Evolutionary conservation across 2,797 vertebrate genomes (phyloP), one percentile per base, ranked within the genome.

Genomic region (Sibirionetta formosa): DNA sequence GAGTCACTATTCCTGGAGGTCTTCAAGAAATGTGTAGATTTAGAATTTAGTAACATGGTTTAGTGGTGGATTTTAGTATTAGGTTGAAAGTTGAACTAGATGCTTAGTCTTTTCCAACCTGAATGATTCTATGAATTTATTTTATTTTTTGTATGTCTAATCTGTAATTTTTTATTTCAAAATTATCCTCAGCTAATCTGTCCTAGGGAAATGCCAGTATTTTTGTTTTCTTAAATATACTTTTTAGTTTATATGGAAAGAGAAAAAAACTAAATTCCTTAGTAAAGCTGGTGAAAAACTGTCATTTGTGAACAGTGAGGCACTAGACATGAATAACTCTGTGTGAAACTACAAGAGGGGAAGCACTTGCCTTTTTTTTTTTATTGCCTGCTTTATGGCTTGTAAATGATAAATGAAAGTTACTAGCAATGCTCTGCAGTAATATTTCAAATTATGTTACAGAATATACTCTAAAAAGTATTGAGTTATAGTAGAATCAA

Each of bases 381-480:
- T 31, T 18, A n/a, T 87, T 95, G 40, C 33, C 85, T 94, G 73
- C 73, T 94, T 95, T 88, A 96, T 86, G 60, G 76, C 71, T 97
- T 95, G 82, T 82, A 89, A 97, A 96, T 88, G 94, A 96, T 84
- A 94, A 93, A 96, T 88, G 54, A 82, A 96, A 96, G 94, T 94
- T 96, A 75, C 66, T 81, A 66, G 70, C 68, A 65, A 51, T 76
- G 44, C 58, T 79, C 76, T 72, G 63, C 38, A 88, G 92, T 83
- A 78, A 66, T 93, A 92, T 88, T 88, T 96, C 86, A 96, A 94
- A 91, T 93, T 88, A 88, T 76, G 61, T 66, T 90, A 82, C 44
- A 58, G 61, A 82, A 72, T 82, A 60, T 42, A 51, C 14, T 73
- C 50, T 83, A 82, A 93, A 85, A 95, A 69, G 22, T 54, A 48